phyloP scores from a whole-genome alignment of 2,888 invertebrate species.

The Linnaemya vulpina region DNA sequence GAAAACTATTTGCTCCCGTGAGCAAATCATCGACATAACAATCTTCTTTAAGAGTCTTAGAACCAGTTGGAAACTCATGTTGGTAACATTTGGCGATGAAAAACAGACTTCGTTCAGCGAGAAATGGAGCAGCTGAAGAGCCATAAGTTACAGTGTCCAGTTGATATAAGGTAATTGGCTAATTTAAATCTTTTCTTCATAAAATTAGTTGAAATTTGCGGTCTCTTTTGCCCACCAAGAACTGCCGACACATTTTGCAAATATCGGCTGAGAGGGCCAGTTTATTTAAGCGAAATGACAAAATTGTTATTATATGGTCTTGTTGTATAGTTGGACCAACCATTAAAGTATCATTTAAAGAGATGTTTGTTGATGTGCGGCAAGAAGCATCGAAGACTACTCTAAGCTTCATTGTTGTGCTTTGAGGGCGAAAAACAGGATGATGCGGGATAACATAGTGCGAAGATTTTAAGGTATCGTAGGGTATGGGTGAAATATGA shows the following conservation, averaged over 20 bases:
- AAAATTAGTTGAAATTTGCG: constrained; percentile 44
- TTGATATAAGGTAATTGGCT: constrained; percentile 27
- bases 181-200: constrained; percentile 22
- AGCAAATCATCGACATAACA: too few relatives aligned
- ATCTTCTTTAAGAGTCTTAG: too few relatives aligned
- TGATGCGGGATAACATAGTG: constrained; percentile 10
- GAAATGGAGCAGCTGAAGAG: constrained; percentile 64
- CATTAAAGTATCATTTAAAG: constrained; percentile 61
- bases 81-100: too few relatives aligned
- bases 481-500: constrained; percentile 5
- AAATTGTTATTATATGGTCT: constrained; percentile 38
- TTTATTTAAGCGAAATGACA: constrained; percentile 18
- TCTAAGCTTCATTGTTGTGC: constrained; percentile 6
- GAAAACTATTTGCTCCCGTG: too few relatives aligned
- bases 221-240: constrained; percentile 44
- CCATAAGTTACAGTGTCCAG: constrained; percentile 61
- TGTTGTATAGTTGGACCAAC: constrained; percentile 54
- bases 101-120: constrained; percentile 13
- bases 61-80: too few relatives aligned
- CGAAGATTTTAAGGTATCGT: not conserved
- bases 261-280: constrained; percentile 33
- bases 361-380: constrained; percentile 15
- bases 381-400: constrained; percentile 18
- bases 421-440: constrained; percentile 7
- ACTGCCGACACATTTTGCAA: constrained; percentile 59